phyloP scores from a whole-genome alignment of 2,113 vertebrate genomes.

The Climacteris rufus region DNA sequence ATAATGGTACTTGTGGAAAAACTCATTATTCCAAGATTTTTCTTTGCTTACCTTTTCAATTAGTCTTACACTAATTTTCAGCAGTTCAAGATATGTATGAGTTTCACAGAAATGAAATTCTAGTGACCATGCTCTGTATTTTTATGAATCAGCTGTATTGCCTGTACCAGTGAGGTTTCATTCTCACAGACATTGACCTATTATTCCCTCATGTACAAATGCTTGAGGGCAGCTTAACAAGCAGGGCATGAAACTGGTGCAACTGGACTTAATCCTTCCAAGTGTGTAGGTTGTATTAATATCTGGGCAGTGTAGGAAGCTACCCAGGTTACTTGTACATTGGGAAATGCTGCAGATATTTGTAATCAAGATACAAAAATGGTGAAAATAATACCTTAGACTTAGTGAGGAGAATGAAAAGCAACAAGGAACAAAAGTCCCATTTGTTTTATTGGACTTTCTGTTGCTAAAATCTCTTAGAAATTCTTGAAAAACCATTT shows the following conservation, averaged over 20 bases:
- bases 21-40: neutral
- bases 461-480: neutral
- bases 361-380: neutral
- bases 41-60: neutral
- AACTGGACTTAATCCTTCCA: neutral
- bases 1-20: neutral
- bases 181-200: neutral
- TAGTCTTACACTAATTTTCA: neutral
- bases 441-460: neutral
- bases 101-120: neutral
- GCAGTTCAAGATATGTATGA: neutral
- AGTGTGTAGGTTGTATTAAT: neutral
- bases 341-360: neutral
- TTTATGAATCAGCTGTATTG: neutral
- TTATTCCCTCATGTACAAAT: neutral
- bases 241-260: neutral
- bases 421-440: neutral
- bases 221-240: neutral
- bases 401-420: neutral
- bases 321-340: neutral
- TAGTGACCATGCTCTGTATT: neutral
- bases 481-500: neutral
- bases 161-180: neutral
- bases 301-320: neutral
- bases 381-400: neutral